Evolutionary conservation across 2,888 invertebrate species (phyloP), one percentile per base, ranked within the genome.

Genomic region (Sialis fuliginosa): DNA sequence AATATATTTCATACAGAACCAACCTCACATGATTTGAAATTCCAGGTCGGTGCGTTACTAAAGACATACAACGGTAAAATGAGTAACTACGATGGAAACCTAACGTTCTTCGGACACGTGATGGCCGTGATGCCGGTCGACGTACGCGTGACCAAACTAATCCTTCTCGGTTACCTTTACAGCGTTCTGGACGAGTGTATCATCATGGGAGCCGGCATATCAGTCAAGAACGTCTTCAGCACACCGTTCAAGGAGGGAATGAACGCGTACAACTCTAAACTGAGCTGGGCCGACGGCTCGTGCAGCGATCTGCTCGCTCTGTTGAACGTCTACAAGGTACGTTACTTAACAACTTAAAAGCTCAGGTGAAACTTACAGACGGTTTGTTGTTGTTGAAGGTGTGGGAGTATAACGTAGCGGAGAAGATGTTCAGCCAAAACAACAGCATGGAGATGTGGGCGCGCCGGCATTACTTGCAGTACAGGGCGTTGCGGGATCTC

Each of bases 191-290:
- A 86, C 7, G 93, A 95, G 51, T 70, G 82, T 12, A 73, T 93
- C 46, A 80, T 91, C 47, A 93, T 96, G 65, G 89, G 85, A 52
- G 86, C 89, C 46, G 82, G 86, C 0, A 72, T 91, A 69, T 79
- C 85, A 1, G 74, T 85, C 6, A 86, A 85, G 57, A 84, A 79
- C 53, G 68, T 93, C 46, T 92, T 91, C 60, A 75, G 76, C 49
- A 75, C 72, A 49, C 81, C 83, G 0, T 86, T 82, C 62, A 73
- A 76, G 45, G 73, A 79, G 54, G 69, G 77, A 44, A 60, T 88
- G 44, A 70, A 77, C 45, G 77, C 81, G 0, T 89, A 81, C 62
- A 77, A 79, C 55, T 78, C 82, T 9, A 84, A 85, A 60, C 63
- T 90, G 12, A 67, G 75, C 0, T 95, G 89, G 87, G 78, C 92